phyloP scores from a whole-genome alignment of 2,113 vertebrate species.

The Axis porcinus region DNA sequence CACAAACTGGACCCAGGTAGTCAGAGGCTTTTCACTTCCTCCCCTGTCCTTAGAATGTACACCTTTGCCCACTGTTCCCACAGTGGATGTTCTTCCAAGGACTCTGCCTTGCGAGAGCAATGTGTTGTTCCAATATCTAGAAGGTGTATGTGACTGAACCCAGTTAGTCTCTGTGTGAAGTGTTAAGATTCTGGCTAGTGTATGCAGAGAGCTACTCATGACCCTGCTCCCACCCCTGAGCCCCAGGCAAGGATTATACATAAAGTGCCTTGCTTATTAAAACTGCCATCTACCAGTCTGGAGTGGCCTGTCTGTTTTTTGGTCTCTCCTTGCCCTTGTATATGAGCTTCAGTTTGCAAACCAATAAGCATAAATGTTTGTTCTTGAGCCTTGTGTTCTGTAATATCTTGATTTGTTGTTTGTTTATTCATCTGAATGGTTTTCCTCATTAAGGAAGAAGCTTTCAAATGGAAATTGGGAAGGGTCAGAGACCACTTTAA shows the following conservation, averaged over 20 bases:
- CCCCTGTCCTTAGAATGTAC: not conserved
- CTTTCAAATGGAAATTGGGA: not conserved
- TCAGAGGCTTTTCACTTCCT: not conserved
- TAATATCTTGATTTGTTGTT: not conserved
- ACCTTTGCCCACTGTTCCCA: not conserved
- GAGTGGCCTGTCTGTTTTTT: not conserved
- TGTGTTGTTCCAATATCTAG: no score
- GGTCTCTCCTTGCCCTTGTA: not conserved
- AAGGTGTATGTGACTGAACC: not conserved
- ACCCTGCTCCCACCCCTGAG: fast-evolving
- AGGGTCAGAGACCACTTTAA: not conserved
- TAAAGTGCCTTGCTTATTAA: not conserved
- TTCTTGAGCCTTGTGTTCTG: not conserved
- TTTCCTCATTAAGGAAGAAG: not conserved
- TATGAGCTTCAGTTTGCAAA: not conserved
- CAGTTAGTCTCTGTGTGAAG: not conserved
- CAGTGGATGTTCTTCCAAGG: not conserved
- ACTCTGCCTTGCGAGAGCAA: not conserved
- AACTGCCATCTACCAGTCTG: not conserved
- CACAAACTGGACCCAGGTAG: not conserved
- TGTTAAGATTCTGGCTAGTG: not conserved
- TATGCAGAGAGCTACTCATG: not conserved
- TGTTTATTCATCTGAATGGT: not conserved
- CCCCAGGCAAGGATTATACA: not conserved
- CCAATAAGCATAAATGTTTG: not conserved